Conservation (phyloP, 2,113 vertebrate genomes). For the Pavo muticus region DNA sequence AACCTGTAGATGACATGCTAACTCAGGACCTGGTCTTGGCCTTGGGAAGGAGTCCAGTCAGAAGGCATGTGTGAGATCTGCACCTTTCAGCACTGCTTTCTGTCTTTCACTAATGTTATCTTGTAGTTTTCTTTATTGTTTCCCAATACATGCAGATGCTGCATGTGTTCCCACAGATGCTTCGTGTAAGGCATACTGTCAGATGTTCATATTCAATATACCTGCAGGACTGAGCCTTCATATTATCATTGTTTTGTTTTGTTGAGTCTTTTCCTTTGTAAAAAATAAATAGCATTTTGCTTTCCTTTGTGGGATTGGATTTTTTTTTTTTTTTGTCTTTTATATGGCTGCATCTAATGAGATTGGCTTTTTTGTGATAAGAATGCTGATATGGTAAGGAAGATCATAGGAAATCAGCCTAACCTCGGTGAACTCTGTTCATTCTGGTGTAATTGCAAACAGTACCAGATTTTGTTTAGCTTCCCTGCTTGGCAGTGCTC, state of each 20-base stretch:
- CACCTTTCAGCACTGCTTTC: not conserved
- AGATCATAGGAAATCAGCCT: not conserved
- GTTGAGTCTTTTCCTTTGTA: not conserved
- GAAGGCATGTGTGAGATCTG: not conserved
- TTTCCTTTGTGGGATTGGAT: not conserved
- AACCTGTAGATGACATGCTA: not conserved
- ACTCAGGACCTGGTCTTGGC: not conserved
- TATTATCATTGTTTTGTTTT: not conserved
- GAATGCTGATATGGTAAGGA: not conserved
- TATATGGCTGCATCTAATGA: not conserved
- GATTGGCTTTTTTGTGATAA: not conserved
- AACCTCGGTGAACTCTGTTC: constrained; percentile 1
- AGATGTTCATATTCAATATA: not conserved
- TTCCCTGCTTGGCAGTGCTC: not conserved
- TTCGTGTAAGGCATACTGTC: not conserved
- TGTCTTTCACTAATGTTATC: not conserved
- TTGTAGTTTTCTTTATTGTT: not conserved
- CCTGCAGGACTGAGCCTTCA: not conserved
- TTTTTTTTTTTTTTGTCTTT: not conserved
- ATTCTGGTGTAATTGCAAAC: not conserved
- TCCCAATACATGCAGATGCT: not conserved
- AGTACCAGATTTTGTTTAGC: not conserved
- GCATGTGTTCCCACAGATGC: not conserved
- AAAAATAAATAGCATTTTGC: not conserved
- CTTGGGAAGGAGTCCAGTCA: not conserved